phyloP scores from a whole-genome alignment of 2,797 vertebrate species.

The Morus bassanus region DNA sequence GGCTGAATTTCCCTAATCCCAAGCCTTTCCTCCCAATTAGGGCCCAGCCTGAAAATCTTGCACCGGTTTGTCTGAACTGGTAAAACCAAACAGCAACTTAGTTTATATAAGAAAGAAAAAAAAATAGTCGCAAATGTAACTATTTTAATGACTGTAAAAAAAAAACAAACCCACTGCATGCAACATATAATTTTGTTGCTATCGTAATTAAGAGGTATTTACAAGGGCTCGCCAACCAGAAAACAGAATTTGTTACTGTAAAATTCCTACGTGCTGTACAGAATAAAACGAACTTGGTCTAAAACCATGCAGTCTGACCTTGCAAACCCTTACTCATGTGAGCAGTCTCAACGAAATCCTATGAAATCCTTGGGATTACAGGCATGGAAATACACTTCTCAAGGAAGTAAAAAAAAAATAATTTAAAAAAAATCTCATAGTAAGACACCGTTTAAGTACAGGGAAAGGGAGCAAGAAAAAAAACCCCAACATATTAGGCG shows the following conservation, averaged over 20 bases:
- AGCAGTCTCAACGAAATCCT: not conserved
- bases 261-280: not conserved
- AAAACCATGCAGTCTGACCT: not conserved
- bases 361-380: not conserved
- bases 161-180: not conserved
- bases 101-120: not conserved
- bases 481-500: not conserved
- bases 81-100: fast-evolving
- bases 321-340: not conserved
- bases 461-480: not conserved
- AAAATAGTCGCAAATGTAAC: not conserved
- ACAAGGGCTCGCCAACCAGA: not conserved
- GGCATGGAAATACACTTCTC: not conserved
- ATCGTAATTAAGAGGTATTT: not conserved
- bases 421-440: not conserved
- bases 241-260: not conserved
- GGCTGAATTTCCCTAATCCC: not conserved
- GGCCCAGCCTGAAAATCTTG: not conserved
- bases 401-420: not conserved
- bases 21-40: not conserved
- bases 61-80: not conserved
- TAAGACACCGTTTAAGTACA: not conserved
- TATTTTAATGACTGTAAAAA: not conserved
- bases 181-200: not conserved
- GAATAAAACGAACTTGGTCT: not conserved